These are phyloP conservation scores for Cryptoprocta ferox DNA, from an alignment of 2,797 vertebrate genomes.

Conservation along the genomic window DNA sequence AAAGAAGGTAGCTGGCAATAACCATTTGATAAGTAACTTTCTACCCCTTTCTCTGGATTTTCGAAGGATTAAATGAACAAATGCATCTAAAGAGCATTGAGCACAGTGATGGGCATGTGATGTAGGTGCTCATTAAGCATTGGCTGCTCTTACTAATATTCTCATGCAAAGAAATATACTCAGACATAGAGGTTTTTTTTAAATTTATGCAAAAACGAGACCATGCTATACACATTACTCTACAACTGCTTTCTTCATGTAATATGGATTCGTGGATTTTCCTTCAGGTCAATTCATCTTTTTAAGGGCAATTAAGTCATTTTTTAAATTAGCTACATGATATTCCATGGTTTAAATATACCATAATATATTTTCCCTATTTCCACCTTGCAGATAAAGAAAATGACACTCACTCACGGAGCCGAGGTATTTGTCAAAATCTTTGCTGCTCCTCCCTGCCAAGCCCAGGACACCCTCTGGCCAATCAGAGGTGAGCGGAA, in stretches of 20 bases:
- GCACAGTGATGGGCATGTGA: neutral
- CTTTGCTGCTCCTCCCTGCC: neutral
- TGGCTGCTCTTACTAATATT: conserved; percentile 3
- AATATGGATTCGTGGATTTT: neutral
- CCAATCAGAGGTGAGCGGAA: neutral
- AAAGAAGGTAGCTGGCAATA: neutral
- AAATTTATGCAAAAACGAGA: conserved; percentile 17
- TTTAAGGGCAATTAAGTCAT: neutral
- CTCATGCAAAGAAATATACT: neutral
- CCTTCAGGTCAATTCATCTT: neutral
- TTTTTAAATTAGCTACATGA: neutral
- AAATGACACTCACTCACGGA: neutral
- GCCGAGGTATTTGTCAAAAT: neutral
- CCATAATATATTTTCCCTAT: neutral
- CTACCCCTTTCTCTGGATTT: conserved; percentile 23
- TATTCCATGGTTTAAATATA: conserved; percentile 15
- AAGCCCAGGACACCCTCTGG: neutral
- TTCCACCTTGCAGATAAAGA: conserved; percentile 27
- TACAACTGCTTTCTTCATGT: neutral
- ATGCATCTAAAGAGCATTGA: neutral
- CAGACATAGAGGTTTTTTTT: neutral
- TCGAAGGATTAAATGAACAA: conserved; percentile 35
- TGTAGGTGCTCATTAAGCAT: neutral
- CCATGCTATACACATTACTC: neutral
- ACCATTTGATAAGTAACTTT: neutral